Evolutionary conservation across 2,888 invertebrate species (phyloP).

Genomic region (Hybos culiciformis): DNA sequence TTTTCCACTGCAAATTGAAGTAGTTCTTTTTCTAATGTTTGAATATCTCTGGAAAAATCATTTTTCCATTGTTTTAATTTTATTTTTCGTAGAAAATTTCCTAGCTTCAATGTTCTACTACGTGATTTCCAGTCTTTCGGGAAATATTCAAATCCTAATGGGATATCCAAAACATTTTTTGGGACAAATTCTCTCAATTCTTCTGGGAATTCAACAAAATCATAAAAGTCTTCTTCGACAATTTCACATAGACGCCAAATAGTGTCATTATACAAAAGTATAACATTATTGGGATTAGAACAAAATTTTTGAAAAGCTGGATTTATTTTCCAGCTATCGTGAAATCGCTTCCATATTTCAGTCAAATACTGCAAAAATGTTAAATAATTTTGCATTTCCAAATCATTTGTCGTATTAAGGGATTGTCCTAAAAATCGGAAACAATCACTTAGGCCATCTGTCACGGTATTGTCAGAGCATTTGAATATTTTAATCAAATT

Average conservation of each 20-base stretch:
- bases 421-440: constrained; percentile 35
- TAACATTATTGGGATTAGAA: constrained; percentile 38
- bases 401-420: constrained; percentile 38
- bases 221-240: constrained; percentile 43
- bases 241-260: constrained; percentile 47
- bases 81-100: constrained; percentile 40
- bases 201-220: constrained; percentile 48
- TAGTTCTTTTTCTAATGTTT: constrained; percentile 20
- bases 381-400: constrained; percentile 44
- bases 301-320: constrained; percentile 31
- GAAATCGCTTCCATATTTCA: constrained; percentile 47
- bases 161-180: constrained; percentile 35
- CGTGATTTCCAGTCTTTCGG: constrained; percentile 43
- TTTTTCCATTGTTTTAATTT: constrained; percentile 31
- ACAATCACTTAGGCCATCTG: constrained; percentile 23
- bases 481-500: too few species aligned
- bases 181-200: constrained; percentile 46
- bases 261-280: constrained; percentile 52
- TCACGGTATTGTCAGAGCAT: constrained; percentile 18
- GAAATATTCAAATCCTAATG: constrained; percentile 54
- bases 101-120: constrained; percentile 39
- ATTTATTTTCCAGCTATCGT: constrained; percentile 20
- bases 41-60: constrained; percentile 13
- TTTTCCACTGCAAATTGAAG: constrained; percentile 21
- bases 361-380: constrained; percentile 43